phyloP scores from a whole-genome alignment of 2,888 invertebrate genomes.

The Hesperia comma region DNA sequence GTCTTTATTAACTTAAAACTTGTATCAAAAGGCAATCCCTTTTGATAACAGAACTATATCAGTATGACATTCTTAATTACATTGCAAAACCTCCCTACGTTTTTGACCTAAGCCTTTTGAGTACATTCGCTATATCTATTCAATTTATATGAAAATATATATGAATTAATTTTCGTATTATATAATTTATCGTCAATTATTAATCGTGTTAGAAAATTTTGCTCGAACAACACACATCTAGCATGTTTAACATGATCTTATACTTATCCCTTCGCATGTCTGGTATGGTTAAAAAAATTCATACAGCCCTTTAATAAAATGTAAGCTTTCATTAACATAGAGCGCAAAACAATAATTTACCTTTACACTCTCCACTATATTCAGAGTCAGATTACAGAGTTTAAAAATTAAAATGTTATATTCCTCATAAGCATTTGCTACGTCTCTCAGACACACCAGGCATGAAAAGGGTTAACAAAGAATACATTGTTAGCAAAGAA shows the following conservation, averaged over 20 bases:
- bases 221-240: background rate
- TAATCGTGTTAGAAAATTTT: constrained; percentile 26
- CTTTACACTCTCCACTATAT: no score
- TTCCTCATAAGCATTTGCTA: no score
- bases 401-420: no score
- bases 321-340: no score
- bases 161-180: constrained; percentile 26
- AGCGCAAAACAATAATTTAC: no score
- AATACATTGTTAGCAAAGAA: background rate
- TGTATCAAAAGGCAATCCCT: background rate
- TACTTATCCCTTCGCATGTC: no score
- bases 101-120: constrained; percentile 7
- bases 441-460: background rate
- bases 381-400: no score
- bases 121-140: constrained; percentile 23
- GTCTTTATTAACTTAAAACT: background rate
- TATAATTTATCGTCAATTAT: constrained; percentile 29
- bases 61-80: no score
- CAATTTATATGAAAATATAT: constrained; percentile 35
- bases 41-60: background rate
- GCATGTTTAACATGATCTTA: no score
- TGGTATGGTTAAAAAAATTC: no score
- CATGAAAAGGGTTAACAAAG: background rate
- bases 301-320: no score
- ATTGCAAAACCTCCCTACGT: background rate